Percentiles rank a stretch among this genome's conserved stretches.
Evolutionary conservation across 2,113 vertebrate species (phyloP).

Genomic region (Xenopus borealis): DNA sequence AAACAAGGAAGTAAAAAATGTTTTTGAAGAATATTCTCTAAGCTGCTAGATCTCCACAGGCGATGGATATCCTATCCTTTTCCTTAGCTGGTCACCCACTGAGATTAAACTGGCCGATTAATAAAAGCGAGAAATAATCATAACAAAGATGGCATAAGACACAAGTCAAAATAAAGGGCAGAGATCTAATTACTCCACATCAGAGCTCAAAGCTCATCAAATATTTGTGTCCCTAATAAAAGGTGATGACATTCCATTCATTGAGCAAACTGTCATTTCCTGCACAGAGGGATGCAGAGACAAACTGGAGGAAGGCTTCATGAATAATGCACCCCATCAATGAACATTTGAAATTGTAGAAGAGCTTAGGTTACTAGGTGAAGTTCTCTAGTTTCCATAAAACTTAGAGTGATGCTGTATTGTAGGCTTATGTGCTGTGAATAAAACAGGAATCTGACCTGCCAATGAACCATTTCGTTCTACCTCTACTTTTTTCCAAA

Average conservation of each 20-base stretch:
- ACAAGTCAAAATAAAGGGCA: constrained; percentile 35
- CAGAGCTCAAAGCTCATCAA: constrained; percentile 51
- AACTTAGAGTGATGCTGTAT: neutral
- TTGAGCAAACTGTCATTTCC: constrained; percentile 24
- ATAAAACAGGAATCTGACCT: constrained; percentile 7
- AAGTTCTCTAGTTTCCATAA: constrained; percentile 40
- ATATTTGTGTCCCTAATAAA: constrained; percentile 58
- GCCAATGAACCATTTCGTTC: constrained; percentile 9
- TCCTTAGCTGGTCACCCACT: constrained; percentile 30
- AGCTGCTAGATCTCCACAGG: neutral
- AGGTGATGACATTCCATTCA: constrained; percentile 52
- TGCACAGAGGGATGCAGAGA: neutral
- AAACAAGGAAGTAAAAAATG: too few species aligned
- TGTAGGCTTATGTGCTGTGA: neutral
- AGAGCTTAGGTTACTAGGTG: constrained; percentile 38
- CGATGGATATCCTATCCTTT: constrained; percentile 12
- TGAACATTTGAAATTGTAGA: neutral
- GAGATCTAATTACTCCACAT: constrained; percentile 50
- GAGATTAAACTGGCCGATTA: constrained; percentile 50
- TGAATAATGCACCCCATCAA: constrained; percentile 53
- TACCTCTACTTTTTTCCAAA: neutral
- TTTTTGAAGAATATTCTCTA: neutral
- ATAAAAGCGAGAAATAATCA: constrained; percentile 39
- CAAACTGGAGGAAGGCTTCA: constrained; percentile 23
- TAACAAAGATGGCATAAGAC: constrained; percentile 27